A percentile compares a stretch with the other conserved stretches of the same genome.
phyloP scores from a whole-genome alignment of 2,888 invertebrate genomes.

The Eristalis arbustorum region DNA sequence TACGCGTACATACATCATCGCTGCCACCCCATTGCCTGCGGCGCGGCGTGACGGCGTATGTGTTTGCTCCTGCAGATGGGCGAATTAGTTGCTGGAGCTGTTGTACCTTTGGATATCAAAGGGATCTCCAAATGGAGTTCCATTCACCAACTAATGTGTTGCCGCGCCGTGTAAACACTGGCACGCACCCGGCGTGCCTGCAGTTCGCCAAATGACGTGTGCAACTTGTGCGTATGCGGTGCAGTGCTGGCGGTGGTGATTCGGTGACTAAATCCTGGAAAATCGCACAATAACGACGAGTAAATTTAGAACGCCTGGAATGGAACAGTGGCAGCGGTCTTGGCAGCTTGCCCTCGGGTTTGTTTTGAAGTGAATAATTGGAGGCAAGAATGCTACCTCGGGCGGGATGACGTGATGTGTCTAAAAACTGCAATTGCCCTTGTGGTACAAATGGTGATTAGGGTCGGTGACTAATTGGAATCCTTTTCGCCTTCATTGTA shows the following conservation, averaged over 20 bases:
- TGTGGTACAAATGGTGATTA: conserved; percentile 3
- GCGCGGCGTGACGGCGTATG: background rate
- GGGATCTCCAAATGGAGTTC: conserved; percentile 37
- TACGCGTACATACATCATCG: conserved; percentile 55
- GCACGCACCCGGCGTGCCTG: background rate
- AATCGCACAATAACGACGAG: conserved; percentile 41
- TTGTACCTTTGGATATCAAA: conserved; percentile 53
- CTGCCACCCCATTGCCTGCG: conserved; percentile 35
- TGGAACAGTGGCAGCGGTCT: conserved; percentile 46
- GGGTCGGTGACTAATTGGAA: conserved; percentile 46
- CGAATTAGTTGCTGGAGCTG: conserved; percentile 46
- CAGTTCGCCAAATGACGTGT: conserved; percentile 56
- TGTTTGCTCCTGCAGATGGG: conserved; percentile 49
- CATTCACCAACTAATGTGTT: conserved; percentile 63
- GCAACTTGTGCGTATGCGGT: conserved; percentile 12
- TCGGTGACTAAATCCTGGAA: conserved; percentile 58
- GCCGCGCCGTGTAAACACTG: conserved; percentile 24
- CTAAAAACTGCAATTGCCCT: background rate
- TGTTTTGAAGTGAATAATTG: conserved; percentile 67
- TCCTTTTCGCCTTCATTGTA: background rate
- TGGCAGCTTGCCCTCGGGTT: conserved; percentile 56
- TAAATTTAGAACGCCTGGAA: conserved; percentile 59
- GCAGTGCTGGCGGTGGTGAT: background rate
- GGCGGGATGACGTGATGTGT: conserved; percentile 35
- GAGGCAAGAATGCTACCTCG: conserved; percentile 23